Conservation (phyloP, 2,113 vertebrate species). For the Tetrao urogallus region DNA sequence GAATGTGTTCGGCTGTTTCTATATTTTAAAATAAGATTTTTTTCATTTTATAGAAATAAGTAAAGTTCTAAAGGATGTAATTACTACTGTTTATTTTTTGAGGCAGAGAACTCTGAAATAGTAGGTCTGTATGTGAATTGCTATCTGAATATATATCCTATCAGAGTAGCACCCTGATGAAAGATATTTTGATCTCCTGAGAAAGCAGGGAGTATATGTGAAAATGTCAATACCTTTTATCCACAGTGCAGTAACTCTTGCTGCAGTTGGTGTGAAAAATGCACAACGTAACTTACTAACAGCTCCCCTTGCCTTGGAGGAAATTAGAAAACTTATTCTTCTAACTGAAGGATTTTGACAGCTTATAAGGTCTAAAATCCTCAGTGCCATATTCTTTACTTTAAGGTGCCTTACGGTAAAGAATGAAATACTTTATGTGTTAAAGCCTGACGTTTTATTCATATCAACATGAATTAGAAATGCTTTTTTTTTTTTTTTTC, state of each 20-base stretch:
- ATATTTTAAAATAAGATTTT: background rate
- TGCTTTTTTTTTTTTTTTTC: background rate
- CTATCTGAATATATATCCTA: background rate
- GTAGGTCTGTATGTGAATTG: background rate
- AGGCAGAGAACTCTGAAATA: background rate
- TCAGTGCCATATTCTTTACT: background rate
- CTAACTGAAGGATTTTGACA: background rate
- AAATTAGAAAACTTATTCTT: background rate
- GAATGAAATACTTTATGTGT: background rate
- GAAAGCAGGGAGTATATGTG: background rate
- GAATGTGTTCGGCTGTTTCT: background rate
- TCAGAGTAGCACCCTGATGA: background rate
- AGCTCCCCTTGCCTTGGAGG: background rate
- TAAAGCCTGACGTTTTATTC: background rate
- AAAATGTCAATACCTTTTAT: slow-evolving; percentile 4
- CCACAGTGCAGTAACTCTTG: background rate
- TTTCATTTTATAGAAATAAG: background rate
- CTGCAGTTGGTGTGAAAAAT: slow-evolving; percentile 30
- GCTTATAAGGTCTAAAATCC: background rate
- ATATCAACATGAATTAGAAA: background rate
- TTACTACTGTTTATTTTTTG: background rate
- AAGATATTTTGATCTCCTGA: background rate
- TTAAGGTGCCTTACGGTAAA: background rate
- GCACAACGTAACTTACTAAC: background rate
- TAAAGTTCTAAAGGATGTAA: background rate